Percentiles rank a stretch among this genome's conserved stretches.
phyloP scores from a whole-genome alignment of 2,888 invertebrate species.

The Drosophila mayaguana region DNA sequence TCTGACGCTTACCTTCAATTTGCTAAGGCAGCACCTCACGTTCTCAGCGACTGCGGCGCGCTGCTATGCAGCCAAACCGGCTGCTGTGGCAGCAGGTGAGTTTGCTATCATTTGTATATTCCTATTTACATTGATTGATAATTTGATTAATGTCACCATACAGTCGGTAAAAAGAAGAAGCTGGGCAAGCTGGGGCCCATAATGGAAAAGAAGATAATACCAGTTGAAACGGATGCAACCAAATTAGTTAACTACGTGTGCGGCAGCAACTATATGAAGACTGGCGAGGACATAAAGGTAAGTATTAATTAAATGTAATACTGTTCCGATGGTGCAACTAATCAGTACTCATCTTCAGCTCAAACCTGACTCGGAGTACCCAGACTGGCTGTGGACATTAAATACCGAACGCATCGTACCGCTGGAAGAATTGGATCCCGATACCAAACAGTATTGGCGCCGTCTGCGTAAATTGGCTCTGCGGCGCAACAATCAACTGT shows the following conservation, averaged over 20 bases:
- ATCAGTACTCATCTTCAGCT: conserved; percentile 77
- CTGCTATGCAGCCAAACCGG: conserved; percentile 68
- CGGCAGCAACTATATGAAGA: conserved; percentile 93
- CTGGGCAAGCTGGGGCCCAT: conserved; percentile 87
- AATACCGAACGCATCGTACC: conserved; percentile 88
- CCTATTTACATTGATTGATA: background rate
- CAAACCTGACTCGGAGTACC: conserved; percentile 93
- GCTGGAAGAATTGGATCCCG: conserved; percentile 91
- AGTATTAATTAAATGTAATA: background rate
- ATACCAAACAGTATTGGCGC: conserved; percentile 93
- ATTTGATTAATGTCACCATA: background rate
- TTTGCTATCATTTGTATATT: background rate
- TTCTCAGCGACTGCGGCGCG: conserved; percentile 38
- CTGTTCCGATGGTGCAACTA: background rate
- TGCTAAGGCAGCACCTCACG: conserved; percentile 50
- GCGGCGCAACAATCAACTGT: conserved; percentile 88
- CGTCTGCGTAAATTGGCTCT: conserved; percentile 89
- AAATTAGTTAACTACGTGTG: conserved; percentile 92
- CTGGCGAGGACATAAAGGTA: conserved; percentile 92
- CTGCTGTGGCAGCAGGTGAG: conserved; percentile 63
- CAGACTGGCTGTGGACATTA: conserved; percentile 95
- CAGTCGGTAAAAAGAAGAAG: conserved; percentile 87
- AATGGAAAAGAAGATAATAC: conserved; percentile 90
- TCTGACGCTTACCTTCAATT: conserved; percentile 35
- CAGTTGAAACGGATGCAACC: conserved; percentile 93